phyloP scores from a whole-genome alignment of 92 coral and sea anemone genomes.

The Porites rus region DNA sequence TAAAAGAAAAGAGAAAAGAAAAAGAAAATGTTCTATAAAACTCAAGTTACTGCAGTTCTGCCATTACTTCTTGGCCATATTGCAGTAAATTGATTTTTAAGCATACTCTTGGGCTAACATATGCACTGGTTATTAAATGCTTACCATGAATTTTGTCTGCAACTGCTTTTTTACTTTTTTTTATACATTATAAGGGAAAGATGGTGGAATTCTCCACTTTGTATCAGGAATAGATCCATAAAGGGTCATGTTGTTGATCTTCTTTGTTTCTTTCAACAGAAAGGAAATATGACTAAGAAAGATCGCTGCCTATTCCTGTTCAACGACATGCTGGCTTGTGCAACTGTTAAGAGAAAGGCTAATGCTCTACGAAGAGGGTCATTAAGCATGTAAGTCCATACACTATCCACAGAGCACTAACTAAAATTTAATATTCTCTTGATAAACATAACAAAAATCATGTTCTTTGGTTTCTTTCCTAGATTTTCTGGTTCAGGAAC shows the following conservation, averaged over 20 bases:
- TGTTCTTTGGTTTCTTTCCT: background rate
- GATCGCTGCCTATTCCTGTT: conserved; percentile 96
- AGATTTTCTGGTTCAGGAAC: conserved; percentile 99
- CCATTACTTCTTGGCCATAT: no score
- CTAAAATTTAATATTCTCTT: background rate
- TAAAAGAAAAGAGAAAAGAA: no score
- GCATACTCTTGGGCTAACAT: no score
- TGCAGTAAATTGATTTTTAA: no score
- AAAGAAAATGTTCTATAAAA: no score
- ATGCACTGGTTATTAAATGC: no score
- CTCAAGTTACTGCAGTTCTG: no score
- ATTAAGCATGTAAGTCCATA: conserved; percentile 87
- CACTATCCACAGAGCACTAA: background rate
- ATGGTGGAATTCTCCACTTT: no score
- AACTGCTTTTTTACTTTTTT: no score
- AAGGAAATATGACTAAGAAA: conserved; percentile 93
- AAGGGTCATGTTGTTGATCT: background rate
- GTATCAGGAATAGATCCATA: background rate
- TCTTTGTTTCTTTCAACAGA: conserved; percentile 59
- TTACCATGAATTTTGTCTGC: no score
- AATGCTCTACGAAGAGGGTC: conserved; percentile 94
- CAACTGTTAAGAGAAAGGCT: conserved; percentile 89
- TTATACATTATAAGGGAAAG: no score
- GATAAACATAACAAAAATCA: background rate
- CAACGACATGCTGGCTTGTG: conserved; percentile 94